Base-by-base conservation (phyloP, 2,888 invertebrate species). In the Cryptophagus acutangulus region DNA sequence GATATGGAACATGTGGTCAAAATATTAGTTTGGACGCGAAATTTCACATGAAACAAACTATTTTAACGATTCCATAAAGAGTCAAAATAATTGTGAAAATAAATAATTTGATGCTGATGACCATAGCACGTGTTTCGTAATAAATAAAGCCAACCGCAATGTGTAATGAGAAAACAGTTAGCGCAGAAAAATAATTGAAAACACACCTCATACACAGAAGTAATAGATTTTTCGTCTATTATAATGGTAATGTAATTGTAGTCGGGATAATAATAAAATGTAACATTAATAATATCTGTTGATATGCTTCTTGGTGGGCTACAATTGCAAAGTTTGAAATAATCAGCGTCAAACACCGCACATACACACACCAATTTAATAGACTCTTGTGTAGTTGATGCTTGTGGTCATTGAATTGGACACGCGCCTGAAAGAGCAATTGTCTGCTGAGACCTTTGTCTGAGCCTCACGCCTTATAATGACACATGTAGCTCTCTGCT, bases 331-430 rank as follows among this genome's bases (percentile, higher is more conserved):
- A 43, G 29, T 38, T 39, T 41, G 41, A 47, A 47, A 44, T 47
- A 47, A 47, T 47, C 36, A 43, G 17, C 36, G 34, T n/a, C n/a
- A n/a, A 18, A 44, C 31, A 42, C 33, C 41, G 30, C 25, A 17
- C 35, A 35, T 38, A 37, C 41, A 24, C 45, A 33, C 42, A 29
- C 42, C 47, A 31, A 40, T 41, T 48, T 44, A 48, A 48, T 48
- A 38, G 47, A 25, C 40, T 12, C 43, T n/a, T n/a, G n/a, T n/a
- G n/a, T n/a, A n/a, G n/a, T n/a, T n/a, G 44, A 51, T 55, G 50
- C 51, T 31, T 53, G 51, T 54, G 54, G 52, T 54, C 50, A 51
- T 49, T 55, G 50, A 53, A 57, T 57, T 57, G 53, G 57, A 55
- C 55, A 57, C 53, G 53, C 55, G 51, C 52, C 53, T 48, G 43